Base-by-base conservation (phyloP, 1,140 invertebrate species). In the Papilio aristodemus region DNA sequence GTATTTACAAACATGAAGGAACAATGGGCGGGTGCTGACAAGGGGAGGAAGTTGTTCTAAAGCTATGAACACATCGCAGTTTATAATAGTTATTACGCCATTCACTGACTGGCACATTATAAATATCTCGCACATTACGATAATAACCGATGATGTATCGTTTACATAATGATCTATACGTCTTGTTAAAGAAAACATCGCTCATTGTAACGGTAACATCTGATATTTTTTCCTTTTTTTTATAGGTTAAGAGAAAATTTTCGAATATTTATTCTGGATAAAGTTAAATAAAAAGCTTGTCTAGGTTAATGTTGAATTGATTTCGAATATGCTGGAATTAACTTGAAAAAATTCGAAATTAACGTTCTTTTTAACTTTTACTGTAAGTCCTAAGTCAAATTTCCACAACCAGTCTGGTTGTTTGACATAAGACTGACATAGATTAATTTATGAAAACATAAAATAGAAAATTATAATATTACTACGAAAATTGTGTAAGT, bases 1-100 rank as follows among this genome's bases (percentile, higher is more conserved):
- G 69, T 80, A 71, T 83, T 84, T 85, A 83, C 84, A 76, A 87
- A 85, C 72, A 85, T 54, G 58, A 60, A 54, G 68, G 75, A 76
- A 86, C 82, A 89, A 89, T 87, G 79, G 68, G 27, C 71, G 68
- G 69, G 76, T 71, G n/a, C n/a, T n/a, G 68, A 76, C 76, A 71
- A 74, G 68, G 68, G 63, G 71, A 80, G 84, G 84, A 87, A 81
- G 83, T 87, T 81, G 69, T 78, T 76, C 64, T 50, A 67, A 77
- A 76, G 67, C 71, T 62, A 62, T 62, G 59, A 67, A 36, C 43
- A 66, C 54, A 67, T 70, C 46, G 38, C 64, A 22, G 37, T 39
- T 63, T 63, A 38, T 70, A 67, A 64, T 70, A 62, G 59, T 62
- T 62, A 62, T 62, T 38, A 39, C 59, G 14, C 9, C 38, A 62